Evolutionary conservation across 2,113 vertebrate genomes (phyloP), one percentile per base, ranked within the genome.

Genomic region (Colaptes auratus): DNA sequence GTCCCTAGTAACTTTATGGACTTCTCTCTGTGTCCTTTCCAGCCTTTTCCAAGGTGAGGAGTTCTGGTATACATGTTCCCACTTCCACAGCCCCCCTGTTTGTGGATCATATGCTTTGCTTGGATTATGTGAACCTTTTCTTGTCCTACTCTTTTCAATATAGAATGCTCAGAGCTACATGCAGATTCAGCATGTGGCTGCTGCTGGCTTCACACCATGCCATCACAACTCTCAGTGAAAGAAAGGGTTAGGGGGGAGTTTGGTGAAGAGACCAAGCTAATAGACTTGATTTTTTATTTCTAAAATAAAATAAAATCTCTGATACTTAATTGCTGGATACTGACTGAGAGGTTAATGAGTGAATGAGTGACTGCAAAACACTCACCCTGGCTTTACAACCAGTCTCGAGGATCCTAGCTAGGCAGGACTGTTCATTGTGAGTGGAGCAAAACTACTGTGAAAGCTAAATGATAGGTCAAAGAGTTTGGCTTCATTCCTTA

Each of bases 181-280:
- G 25, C 7, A 69, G 64, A 74, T 74, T 66, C 65, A 52, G 21
- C 6, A 2, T 25, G 23, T n/a, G 25, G 61, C 77, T 82, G 39
- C 91, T 86, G 77, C 70, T 71, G 80, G 27, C 65, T 87, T 92
- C 58, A 35, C 12, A 4, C 2, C 0, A 1, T 77, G 73, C 46
- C 39, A 63, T n/a, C n/a, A 28, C 0, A 0, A 56, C 0, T 0
- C 12, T 82, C 48, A 36, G 1, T n/a, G 59, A 64, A 39, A 42
- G 39, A 17, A 48, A 15, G 5, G 23, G 5, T 1, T 1, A 1
- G n/a, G 31, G 35, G 20, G 15, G 14, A 69, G 15, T 2, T 4
- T 6, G 2, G 1, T 10, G 8, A 2, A 1, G 16, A 21, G 3
- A 66, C 1, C 19, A 31, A 15, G 33, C 16, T 27, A 58, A 36